These are phyloP conservation scores for Melospiza georgiana DNA, from an alignment of 2,113 vertebrate species.

Conservation along the genomic window DNA sequence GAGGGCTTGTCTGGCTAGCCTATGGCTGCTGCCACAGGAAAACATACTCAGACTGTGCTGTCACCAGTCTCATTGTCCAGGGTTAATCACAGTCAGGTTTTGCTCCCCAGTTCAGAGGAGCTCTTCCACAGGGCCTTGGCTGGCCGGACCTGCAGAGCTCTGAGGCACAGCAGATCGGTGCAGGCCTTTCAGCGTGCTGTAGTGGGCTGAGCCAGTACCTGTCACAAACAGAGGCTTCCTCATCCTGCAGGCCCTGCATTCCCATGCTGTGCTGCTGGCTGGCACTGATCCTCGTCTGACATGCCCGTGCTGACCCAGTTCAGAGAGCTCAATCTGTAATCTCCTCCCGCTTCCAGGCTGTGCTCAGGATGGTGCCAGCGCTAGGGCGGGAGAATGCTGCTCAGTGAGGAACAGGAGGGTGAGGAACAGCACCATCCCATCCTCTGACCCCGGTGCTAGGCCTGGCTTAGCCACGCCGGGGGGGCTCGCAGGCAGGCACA, in stretches of 20 bases:
- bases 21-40: not conserved
- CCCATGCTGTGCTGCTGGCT: accelerated
- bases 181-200: accelerated
- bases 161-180: accelerated
- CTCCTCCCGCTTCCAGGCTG: not conserved
- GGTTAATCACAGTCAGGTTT: not conserved
- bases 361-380: accelerated
- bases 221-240: not conserved
- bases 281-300: not conserved
- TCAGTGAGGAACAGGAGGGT: not conserved
- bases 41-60: conserved; percentile 28
- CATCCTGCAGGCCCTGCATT: not conserved
- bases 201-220: not conserved
- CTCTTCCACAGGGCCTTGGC: not conserved
- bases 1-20: not conserved
- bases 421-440: not conserved
- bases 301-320: not conserved
- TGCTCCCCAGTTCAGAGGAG: not conserved
- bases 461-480: accelerated
- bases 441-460: not conserved
- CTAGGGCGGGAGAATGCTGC: not conserved
- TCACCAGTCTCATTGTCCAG: not conserved
- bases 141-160: not conserved
- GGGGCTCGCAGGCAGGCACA: not conserved
- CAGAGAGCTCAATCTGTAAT: not conserved